Percentiles rank a stretch among this genome's conserved stretches.
Evolutionary conservation across 2,888 invertebrate genomes (phyloP).

Genomic region (Aquatica leii): DNA sequence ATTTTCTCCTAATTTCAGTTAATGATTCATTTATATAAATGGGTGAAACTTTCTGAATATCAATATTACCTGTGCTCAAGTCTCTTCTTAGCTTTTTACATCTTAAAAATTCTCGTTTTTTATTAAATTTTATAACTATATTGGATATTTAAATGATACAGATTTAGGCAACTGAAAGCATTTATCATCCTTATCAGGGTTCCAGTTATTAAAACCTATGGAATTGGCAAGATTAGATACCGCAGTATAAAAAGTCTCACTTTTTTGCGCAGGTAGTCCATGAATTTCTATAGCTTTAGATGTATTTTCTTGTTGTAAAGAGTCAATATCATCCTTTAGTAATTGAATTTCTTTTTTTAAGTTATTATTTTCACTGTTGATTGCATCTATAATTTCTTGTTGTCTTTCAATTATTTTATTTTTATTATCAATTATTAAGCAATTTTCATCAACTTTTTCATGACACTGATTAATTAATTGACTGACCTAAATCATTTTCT

Average conservation of each 20-base stretch:
- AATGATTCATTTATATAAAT: neutral
- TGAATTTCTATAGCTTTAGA: constrained; percentile 1
- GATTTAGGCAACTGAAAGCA: neutral
- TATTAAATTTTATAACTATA: neutral
- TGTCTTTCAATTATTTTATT: neutral
- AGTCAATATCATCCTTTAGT: neutral
- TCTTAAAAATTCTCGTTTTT: neutral
- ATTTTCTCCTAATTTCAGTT: neutral
- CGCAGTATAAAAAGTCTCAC: neutral
- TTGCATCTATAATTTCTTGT: neutral
- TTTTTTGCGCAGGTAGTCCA: neutral
- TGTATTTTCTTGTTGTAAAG: neutral
- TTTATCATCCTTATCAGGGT: neutral
- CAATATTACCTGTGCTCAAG: neutral
- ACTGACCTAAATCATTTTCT: too few species aligned
- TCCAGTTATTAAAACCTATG: neutral
- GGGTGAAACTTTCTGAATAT: neutral
- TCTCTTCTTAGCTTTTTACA: neutral
- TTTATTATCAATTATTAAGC: neutral
- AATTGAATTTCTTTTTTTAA: neutral
- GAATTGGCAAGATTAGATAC: neutral
- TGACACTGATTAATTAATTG: too few species aligned
- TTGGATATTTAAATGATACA: neutral
- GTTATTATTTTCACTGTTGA: neutral
- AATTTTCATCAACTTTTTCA: too few species aligned